Evolutionary conservation across 2,797 vertebrate species (phyloP).

Genomic region (Iguana delicatissima): DNA sequence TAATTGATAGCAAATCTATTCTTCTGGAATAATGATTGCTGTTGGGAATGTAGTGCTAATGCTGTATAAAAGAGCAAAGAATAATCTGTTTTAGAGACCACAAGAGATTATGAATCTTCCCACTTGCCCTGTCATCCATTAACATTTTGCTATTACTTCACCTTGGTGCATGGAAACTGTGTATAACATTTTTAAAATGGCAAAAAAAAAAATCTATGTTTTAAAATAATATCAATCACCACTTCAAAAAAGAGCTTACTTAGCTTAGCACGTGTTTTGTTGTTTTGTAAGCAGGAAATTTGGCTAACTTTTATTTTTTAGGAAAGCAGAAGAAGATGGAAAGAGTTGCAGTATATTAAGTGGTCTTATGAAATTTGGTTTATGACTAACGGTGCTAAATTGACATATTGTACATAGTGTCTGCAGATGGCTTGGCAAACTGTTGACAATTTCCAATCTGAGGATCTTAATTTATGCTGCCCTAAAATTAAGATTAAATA

Average conservation of each 20-base stretch:
- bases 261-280: neutral
- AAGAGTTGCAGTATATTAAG: neutral
- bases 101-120: neutral
- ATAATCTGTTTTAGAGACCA: neutral
- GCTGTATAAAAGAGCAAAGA: neutral
- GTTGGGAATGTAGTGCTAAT: constrained; percentile 4
- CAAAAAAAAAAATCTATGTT: neutral
- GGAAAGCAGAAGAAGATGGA: neutral
- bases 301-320: neutral
- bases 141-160: neutral
- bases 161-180: neutral
- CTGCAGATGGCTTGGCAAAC: neutral
- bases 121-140: neutral
- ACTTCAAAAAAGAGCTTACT: neutral
- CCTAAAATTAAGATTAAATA: neutral
- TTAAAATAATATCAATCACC: neutral
- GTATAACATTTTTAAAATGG: neutral
- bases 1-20: constrained; percentile 15
- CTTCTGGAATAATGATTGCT: neutral
- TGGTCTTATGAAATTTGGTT: neutral
- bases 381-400: neutral
- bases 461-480: neutral
- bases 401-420: neutral
- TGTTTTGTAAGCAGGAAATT: neutral
- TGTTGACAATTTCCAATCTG: neutral